Conservation (phyloP, 2,888 invertebrate species). For the Heliconius sara region DNA sequence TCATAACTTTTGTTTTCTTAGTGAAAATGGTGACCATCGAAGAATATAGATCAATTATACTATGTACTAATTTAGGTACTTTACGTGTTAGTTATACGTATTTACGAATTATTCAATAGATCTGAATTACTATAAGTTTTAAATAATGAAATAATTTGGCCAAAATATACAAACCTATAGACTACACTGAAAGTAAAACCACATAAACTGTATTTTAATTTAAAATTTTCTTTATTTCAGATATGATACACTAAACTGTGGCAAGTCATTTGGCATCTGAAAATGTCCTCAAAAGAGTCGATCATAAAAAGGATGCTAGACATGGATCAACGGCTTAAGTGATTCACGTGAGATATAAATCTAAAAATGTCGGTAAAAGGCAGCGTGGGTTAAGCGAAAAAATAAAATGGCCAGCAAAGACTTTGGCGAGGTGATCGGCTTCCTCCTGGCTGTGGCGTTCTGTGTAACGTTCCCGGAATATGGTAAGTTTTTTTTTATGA, state of each 20-base stretch:
- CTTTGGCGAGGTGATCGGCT: constrained; percentile 75
- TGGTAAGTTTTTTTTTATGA: constrained; percentile 64
- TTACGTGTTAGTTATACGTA: too few species aligned
- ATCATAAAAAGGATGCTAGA: constrained; percentile 64
- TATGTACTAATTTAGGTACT: too few species aligned
- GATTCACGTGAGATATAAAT: constrained; percentile 67
- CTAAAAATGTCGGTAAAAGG: constrained; percentile 76
- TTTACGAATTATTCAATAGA: too few species aligned
- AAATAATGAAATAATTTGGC: too few species aligned
- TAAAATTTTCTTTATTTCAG: constrained; percentile 60
- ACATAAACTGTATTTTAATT: constrained; percentile 9
- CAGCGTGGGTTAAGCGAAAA: constrained; percentile 76
- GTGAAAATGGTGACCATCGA: too few species aligned
- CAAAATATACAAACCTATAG: too few species aligned
- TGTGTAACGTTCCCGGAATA: constrained; percentile 79
- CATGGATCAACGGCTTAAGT: constrained; percentile 63
- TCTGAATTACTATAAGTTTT: too few species aligned
- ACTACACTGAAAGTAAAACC: too few species aligned
- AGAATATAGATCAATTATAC: too few species aligned
- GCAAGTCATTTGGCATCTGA: constrained; percentile 41
- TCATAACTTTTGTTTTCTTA: too few species aligned
- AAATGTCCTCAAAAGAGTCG: constrained; percentile 63
- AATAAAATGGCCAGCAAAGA: constrained; percentile 77
- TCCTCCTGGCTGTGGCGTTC: constrained; percentile 77
- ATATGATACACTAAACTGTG: constrained; percentile 55